These are phyloP conservation scores for Halictus ligatus DNA, from an alignment of 2,888 invertebrate species.

Conservation along the genomic window DNA sequence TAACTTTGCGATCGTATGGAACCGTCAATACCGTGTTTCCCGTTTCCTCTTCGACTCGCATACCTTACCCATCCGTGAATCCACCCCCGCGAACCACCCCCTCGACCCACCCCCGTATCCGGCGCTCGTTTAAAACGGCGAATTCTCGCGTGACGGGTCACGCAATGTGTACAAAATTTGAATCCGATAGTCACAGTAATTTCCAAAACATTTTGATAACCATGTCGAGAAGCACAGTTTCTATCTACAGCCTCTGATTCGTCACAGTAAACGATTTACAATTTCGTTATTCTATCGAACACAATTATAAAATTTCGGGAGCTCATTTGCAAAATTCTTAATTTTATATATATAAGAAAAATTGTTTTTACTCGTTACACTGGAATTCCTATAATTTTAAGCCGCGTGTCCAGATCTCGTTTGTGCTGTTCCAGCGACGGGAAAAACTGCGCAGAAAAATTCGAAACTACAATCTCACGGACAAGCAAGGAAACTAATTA, in stretches of 20 bases:
- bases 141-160: not conserved
- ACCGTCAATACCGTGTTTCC: constrained; percentile 6
- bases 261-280: no score
- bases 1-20: not conserved
- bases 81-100: not conserved
- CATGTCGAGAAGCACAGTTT: no score
- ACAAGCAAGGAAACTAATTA: constrained; percentile 1
- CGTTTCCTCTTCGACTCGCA: not conserved
- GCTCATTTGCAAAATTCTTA: not conserved
- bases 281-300: not conserved
- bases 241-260: no score
- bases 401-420: not conserved
- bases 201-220: no score
- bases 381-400: not conserved
- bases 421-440: not conserved
- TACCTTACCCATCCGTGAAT: not conserved
- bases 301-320: not conserved
- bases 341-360: not conserved
- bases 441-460: not conserved
- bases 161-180: no score
- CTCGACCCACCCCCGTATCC: not conserved
- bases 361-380: not conserved
- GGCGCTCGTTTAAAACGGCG: not conserved
- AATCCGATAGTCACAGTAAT: no score
- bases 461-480: constrained; percentile 11